Base-by-base conservation (phyloP, 2,113 vertebrate genomes). In the Calyptommatus sinebrachiatus region DNA sequence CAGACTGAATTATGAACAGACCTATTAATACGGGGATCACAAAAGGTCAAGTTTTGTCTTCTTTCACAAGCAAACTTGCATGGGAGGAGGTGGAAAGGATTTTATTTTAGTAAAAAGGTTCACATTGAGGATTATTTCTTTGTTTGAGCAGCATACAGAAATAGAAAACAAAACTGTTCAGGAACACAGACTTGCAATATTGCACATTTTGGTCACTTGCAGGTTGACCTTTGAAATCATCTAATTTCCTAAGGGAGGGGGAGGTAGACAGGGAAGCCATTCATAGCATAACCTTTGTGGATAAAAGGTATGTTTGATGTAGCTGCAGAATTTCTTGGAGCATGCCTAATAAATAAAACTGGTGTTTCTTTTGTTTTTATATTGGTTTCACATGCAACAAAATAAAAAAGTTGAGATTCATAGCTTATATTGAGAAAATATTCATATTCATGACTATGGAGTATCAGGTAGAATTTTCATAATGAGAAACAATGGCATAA, bases 1-100 rank as follows among this genome's bases (percentile, higher is more conserved):
- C 86, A 95, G 94, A 95, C 93, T 96, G 94, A 96, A 96, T 96
- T 96, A 96, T 96, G 95, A 96, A 95, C 96, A 95, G 94, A 94
- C 93, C 94, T 95, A 94, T 95, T 96, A 96, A 95, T 95, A 93
- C 93, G 84, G 94, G 93, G 96, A 95, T 96, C 95, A 93, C 89
- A 91, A 92, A 94, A 94, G 96, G 96, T 95, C 95, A 96, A 94
- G 93, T 95, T 95, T 95, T 95, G 94, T 95, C 93, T 95, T 94
- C 93, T 95, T 95, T 95, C 93, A 95, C 88, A 86, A 91, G 94
- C 93, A 91, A 93, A 92, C 94, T 95, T 94, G 92, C 94, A 94
- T 94, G 86, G 79, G 48, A 72, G 88, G 31, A 84, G 53, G 48
- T 83, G 92, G 92, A 93, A 91, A 85, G 91, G 94, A 91, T 94